Conservation (phyloP, 1,140 invertebrate genomes). For the Mercenaria mercenaria region DNA sequence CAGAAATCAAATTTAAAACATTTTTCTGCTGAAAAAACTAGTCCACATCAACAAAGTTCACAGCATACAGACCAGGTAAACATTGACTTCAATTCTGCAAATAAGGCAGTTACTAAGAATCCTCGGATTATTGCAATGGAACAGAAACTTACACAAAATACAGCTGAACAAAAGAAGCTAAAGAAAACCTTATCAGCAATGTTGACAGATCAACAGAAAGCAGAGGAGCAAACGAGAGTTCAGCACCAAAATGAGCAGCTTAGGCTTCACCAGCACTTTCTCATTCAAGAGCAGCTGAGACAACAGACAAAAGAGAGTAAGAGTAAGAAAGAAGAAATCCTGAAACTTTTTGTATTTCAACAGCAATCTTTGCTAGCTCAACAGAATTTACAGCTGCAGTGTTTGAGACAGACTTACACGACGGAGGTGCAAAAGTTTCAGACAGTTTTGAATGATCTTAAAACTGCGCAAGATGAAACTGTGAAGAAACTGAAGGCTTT, state of each 20-base stretch:
- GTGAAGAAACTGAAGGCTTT: neutral
- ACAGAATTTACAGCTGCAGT: slow-evolving; percentile 18
- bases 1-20: neutral
- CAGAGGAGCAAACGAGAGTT: neutral
- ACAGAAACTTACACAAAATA: neutral
- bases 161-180: neutral
- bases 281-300: slow-evolving; percentile 27
- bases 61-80: neutral
- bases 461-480: neutral
- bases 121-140: neutral
- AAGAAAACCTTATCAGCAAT: neutral
- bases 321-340: slow-evolving; percentile 28
- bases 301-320: neutral
- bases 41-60: neutral
- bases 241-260: slow-evolving; percentile 50
- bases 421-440: neutral
- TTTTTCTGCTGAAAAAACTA: neutral
- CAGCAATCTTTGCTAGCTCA: slow-evolving; percentile 42
- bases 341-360: slow-evolving; percentile 53
- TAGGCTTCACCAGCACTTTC: slow-evolving; percentile 48
- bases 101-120: neutral
- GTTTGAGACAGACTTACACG: neutral
- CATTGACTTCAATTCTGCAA: neutral
- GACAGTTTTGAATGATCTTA: neutral
- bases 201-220: neutral